Evolutionary conservation across 2,888 invertebrate species (phyloP).

Genomic region (Drosophila bunnanda): DNA sequence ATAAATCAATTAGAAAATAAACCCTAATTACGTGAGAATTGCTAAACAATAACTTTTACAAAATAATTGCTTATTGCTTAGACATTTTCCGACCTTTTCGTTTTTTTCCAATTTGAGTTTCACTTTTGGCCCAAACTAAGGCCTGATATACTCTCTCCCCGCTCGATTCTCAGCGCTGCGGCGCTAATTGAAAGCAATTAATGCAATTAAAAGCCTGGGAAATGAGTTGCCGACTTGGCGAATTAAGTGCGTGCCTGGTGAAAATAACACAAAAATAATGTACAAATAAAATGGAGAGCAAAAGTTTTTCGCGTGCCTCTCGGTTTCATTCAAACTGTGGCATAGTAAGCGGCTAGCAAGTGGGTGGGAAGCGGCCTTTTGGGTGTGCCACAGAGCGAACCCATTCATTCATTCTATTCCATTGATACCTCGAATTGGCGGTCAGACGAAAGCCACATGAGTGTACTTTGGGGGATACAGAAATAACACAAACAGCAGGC

Average conservation of each 20-base stretch:
- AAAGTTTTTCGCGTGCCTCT: slow-evolving; percentile 62
- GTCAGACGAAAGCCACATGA: slow-evolving; percentile 47
- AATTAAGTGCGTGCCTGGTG: slow-evolving; percentile 38
- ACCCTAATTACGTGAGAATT: slow-evolving; percentile 20
- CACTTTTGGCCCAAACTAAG: slow-evolving; percentile 3
- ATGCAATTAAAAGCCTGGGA: slow-evolving; percentile 69
- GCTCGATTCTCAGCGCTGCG: slow-evolving; percentile 20
- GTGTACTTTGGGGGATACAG: slow-evolving; percentile 7
- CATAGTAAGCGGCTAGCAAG: not conserved
- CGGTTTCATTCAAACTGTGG: slow-evolving; percentile 21
- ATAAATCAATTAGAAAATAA: slow-evolving; percentile 4
- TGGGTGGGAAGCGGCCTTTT: slow-evolving; percentile 10
- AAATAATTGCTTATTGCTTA: not conserved
- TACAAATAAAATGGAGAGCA: slow-evolving; percentile 35
- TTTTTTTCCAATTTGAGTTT: slow-evolving; percentile 6
- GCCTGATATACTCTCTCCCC: slow-evolving; percentile 16
- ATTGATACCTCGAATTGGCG: slow-evolving; percentile 69
- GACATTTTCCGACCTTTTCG: slow-evolving; percentile 3
- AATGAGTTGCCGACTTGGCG: slow-evolving; percentile 42
- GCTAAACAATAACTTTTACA: slow-evolving; percentile 5
- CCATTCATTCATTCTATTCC: slow-evolving; percentile 56
- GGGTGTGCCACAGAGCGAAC: slow-evolving; percentile 44
- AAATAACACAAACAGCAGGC: not conserved
- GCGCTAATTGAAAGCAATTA: slow-evolving; percentile 76
- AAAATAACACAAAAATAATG: slow-evolving; percentile 15